phyloP scores from a whole-genome alignment of 1,140 invertebrate species.

The Triops cancriformis region DNA sequence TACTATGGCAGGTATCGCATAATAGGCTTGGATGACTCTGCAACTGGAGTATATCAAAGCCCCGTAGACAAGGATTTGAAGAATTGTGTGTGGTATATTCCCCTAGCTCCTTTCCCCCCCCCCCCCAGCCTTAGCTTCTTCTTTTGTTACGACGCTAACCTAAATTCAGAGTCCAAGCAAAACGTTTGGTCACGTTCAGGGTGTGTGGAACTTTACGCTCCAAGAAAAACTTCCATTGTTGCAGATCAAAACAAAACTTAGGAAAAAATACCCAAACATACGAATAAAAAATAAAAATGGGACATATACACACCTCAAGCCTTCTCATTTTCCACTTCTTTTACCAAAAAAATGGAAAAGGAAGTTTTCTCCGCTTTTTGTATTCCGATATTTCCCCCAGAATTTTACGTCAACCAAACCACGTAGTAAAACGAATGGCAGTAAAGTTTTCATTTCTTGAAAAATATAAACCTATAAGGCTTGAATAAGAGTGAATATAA shows the following conservation, averaged over 20 bases:
- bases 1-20: not conserved
- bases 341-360: not conserved
- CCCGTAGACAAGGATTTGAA: not conserved
- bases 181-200: conserved; percentile 12
- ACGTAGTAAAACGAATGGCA: too few species aligned
- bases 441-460: too few species aligned
- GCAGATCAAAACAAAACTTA: not conserved
- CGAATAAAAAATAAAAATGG: not conserved
- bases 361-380: too few species aligned
- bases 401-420: too few species aligned
- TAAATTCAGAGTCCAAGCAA: conserved; percentile 6
- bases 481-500: too few species aligned
- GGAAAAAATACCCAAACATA: too few species aligned
- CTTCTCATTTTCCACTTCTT: not conserved
- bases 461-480: too few species aligned
- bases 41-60: conserved; percentile 13
- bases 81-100: conserved; percentile 6
- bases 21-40: conserved; percentile 13
- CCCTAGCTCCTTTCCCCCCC: not conserved
- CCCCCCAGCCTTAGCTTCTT: not conserved
- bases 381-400: too few species aligned
- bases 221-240: not conserved
- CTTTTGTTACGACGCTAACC: conserved; percentile 5
- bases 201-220: conserved; percentile 3
- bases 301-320: not conserved